Evolutionary conservation across 23 tunicate species (phyloP).

Genomic region (Halocynthia aurantium): DNA sequence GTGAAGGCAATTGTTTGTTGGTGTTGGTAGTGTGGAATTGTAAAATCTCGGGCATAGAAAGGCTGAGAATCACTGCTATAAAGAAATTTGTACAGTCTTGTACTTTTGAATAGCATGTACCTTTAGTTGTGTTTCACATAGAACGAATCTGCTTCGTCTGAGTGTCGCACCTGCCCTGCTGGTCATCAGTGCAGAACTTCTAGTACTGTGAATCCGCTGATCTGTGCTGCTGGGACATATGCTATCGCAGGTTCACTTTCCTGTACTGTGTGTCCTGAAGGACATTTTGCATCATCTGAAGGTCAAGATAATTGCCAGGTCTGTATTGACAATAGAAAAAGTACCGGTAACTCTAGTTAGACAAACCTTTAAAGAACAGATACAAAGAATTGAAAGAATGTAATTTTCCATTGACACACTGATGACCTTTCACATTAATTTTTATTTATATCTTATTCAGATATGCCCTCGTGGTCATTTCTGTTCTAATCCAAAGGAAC

Average conservation of each 20-base stretch:
- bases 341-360: neutral
- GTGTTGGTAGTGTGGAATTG: no score
- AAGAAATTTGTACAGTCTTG: no score
- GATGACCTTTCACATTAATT: neutral
- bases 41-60: no score
- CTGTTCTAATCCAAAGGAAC: constrained; percentile 27
- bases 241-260: constrained; percentile 21
- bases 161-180: constrained; percentile 30
- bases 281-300: constrained; percentile 9
- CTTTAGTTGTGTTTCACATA: neutral
- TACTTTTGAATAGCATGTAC: neutral
- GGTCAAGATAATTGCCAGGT: constrained; percentile 14
- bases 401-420: neutral
- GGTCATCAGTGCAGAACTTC: constrained; percentile 34
- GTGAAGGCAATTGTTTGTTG: constrained; percentile 25
- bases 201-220: constrained; percentile 1
- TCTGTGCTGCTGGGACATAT: constrained; percentile 26
- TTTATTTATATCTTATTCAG: no score
- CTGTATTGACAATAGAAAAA: neutral
- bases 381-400: neutral
- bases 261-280: constrained; percentile 46
- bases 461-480: constrained; percentile 55
- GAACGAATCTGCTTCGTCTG: constrained; percentile 24
- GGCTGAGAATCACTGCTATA: no score
- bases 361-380: neutral